Percentiles rank a stretch among this genome's conserved stretches.
These are phyloP conservation scores for Elmis aenea DNA, from an alignment of 2,888 invertebrate species.

Conservation along the genomic window DNA sequence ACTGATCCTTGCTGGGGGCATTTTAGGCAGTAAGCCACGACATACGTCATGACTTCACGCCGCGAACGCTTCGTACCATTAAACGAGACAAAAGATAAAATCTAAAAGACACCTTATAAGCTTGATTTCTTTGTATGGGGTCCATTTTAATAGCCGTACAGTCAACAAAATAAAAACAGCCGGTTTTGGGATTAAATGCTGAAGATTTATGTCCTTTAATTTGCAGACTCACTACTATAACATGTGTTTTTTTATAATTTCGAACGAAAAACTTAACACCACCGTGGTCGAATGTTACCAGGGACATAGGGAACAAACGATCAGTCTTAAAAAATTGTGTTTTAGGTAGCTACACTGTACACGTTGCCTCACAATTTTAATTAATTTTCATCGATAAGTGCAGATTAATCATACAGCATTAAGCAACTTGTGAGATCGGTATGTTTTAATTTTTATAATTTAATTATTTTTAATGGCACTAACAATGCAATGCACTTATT, in stretches of 20 bases:
- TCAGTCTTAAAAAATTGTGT: not conserved
- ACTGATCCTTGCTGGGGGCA: constrained; percentile 42
- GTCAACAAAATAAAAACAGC: constrained; percentile 32
- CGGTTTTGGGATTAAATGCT: constrained; percentile 16
- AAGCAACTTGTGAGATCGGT: too few relatives aligned
- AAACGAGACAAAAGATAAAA: constrained; percentile 7
- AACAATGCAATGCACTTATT: too few relatives aligned
- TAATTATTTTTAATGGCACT: too few relatives aligned
- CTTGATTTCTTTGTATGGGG: constrained; percentile 45
- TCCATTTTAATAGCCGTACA: constrained; percentile 45
- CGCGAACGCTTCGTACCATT: constrained; percentile 9
- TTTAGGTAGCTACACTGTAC: too few relatives aligned
- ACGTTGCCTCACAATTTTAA: too few relatives aligned
- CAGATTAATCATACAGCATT: too few relatives aligned
- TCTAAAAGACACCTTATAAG: constrained; percentile 17
- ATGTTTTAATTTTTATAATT: too few relatives aligned
- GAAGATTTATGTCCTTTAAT: constrained; percentile 14
- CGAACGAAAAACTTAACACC: constrained; percentile 44
- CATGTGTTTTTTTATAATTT: constrained; percentile 45
- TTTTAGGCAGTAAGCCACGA: constrained; percentile 27
- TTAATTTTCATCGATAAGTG: too few relatives aligned
- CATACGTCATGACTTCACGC: constrained; percentile 28
- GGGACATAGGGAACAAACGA: constrained; percentile 35
- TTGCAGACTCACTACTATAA: constrained; percentile 36
- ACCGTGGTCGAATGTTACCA: constrained; percentile 38